Evolutionary conservation across 2,113 vertebrate genomes (phyloP).

Genomic region (Zapornia atra): DNA sequence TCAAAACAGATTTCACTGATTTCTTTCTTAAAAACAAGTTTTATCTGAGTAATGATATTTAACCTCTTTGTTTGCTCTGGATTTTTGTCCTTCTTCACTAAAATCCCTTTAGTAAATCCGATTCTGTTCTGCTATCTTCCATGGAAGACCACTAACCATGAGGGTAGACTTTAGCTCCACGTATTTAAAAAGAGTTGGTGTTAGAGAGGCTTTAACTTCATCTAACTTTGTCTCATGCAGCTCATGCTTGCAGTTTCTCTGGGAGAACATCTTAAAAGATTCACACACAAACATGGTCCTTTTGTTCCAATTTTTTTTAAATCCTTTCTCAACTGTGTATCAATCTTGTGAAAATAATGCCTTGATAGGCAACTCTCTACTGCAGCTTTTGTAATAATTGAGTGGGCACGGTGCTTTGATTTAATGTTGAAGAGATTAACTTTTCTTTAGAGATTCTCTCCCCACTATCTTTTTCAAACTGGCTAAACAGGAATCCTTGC

Average conservation of each 20-base stretch:
- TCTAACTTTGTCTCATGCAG: not conserved
- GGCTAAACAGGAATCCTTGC: slow-evolving; percentile 45
- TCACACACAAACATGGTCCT: not conserved
- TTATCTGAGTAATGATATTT: not conserved
- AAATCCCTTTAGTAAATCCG: not conserved
- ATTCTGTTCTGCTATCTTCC: not conserved
- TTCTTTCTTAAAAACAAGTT: not conserved
- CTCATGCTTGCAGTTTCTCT: not conserved
- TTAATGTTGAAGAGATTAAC: not conserved
- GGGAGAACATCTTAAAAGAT: not conserved
- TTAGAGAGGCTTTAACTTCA: not conserved
- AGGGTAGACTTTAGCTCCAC: not conserved
- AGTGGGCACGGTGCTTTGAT: not conserved
- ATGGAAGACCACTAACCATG: not conserved
- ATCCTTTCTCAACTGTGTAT: not conserved
- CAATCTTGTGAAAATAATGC: not conserved
- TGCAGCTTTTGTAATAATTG: not conserved
- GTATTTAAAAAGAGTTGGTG: not conserved
- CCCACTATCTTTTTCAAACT: not conserved
- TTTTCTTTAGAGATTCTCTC: not conserved
- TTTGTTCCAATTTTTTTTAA: not conserved
- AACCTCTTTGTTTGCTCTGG: not conserved
- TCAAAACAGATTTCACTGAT: not conserved
- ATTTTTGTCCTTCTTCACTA: not conserved
- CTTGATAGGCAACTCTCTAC: not conserved